Conservation (phyloP, 2,113 vertebrate species). For the Scomber japonicus region DNA sequence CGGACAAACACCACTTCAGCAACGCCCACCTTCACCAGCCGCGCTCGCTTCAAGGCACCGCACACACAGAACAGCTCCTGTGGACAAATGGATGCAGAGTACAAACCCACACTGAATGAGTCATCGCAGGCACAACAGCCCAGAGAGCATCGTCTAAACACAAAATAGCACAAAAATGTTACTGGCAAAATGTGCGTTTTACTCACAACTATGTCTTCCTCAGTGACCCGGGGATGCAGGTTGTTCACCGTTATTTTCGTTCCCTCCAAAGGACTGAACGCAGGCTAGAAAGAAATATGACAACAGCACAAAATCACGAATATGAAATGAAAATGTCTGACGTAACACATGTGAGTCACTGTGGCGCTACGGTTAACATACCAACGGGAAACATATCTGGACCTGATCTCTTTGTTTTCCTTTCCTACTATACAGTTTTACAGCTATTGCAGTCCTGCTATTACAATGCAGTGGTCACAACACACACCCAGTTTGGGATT, state of each 20-base stretch:
- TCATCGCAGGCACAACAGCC: background rate
- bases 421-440: too few species aligned
- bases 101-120: constrained; percentile 41
- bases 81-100: background rate
- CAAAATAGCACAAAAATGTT: background rate
- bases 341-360: background rate
- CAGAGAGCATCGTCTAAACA: background rate
- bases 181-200: background rate
- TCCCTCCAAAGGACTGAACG: constrained; percentile 94
- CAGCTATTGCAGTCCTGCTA: too few species aligned
- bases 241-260: constrained; percentile 99
- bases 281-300: constrained; percentile 80
- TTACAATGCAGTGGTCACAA: too few species aligned
- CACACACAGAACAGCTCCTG: constrained; percentile 99
- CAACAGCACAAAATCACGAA: constrained; percentile 18
- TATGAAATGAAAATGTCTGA: background rate
- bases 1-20: constrained; percentile 98
- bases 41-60: constrained; percentile 95
- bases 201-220: constrained; percentile 98
- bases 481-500: too few species aligned
- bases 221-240: constrained; percentile 95
- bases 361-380: background rate
- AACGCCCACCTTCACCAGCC: constrained; percentile 93
- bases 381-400: too few species aligned
- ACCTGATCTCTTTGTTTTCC: too few species aligned